phyloP scores from a whole-genome alignment of 2,797 vertebrate genomes.

The Ciconia nigra region DNA sequence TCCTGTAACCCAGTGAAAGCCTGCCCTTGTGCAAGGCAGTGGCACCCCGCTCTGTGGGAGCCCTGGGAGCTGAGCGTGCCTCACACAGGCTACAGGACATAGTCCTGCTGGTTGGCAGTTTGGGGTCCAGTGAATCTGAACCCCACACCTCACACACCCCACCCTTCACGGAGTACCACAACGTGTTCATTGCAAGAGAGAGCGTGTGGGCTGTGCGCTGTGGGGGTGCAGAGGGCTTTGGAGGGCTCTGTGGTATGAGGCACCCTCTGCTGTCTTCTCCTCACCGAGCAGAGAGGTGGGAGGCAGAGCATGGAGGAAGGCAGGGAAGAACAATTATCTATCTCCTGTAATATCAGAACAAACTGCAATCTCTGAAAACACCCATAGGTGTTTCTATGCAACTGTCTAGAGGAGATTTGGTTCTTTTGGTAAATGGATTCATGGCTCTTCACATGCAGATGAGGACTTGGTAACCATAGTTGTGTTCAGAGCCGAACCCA shows the following conservation, averaged over 20 bases:
- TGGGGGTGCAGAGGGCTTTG: background rate
- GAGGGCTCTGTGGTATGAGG: background rate
- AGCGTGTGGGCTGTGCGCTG: background rate
- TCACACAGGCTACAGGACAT: background rate
- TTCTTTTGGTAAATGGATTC: background rate
- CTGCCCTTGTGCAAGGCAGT: background rate
- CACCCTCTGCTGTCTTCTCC: background rate
- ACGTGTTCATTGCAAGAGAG: background rate
- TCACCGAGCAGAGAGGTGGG: rapidly evolving
- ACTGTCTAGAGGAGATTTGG: background rate
- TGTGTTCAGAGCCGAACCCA: background rate
- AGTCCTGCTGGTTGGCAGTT: background rate
- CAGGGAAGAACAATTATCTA: background rate
- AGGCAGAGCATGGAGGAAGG: background rate
- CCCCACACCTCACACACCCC: background rate
- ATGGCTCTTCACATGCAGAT: background rate
- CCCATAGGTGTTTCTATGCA: background rate
- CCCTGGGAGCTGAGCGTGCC: background rate
- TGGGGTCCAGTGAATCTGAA: background rate
- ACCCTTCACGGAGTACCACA: background rate
- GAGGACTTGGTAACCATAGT: background rate
- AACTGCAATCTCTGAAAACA: background rate
- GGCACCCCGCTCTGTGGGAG: background rate
- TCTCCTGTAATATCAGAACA: background rate
- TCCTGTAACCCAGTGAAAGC: background rate